Conservation (phyloP, 1,140 invertebrate genomes). For the Patella vulgata region DNA sequence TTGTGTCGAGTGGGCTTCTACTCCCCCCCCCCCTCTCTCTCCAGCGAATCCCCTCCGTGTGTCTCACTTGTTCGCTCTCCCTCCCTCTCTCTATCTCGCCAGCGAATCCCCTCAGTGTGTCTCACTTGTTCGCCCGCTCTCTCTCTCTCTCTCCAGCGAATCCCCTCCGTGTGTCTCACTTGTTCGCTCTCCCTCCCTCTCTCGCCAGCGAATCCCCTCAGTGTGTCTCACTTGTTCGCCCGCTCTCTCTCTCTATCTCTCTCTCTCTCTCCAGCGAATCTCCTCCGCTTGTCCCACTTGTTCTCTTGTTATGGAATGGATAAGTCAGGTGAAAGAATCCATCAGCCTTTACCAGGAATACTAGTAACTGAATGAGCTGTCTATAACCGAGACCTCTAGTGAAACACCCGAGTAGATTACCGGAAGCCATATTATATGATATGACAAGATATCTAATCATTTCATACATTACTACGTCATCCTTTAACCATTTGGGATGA, state of each 20-base stretch:
- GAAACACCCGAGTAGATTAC: too few species aligned
- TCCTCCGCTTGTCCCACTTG: background rate
- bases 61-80: background rate
- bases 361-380: too few species aligned
- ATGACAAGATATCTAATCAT: too few species aligned
- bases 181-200: background rate
- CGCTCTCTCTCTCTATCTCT: constrained; percentile 6
- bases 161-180: background rate
- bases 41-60: background rate
- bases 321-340: too few species aligned
- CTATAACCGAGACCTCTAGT: too few species aligned
- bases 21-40: too few species aligned
- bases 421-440: too few species aligned
- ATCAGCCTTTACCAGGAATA: too few species aligned
- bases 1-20: too few species aligned
- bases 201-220: background rate
- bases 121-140: background rate
- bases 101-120: background rate
- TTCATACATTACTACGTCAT: too few species aligned
- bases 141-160: background rate
- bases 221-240: background rate
- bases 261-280: constrained; percentile 5
- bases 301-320: constrained; percentile 6
- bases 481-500: too few species aligned
- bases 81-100: background rate